Conservation (phyloP, 2,113 vertebrate genomes). For the Colinus virginianus region DNA sequence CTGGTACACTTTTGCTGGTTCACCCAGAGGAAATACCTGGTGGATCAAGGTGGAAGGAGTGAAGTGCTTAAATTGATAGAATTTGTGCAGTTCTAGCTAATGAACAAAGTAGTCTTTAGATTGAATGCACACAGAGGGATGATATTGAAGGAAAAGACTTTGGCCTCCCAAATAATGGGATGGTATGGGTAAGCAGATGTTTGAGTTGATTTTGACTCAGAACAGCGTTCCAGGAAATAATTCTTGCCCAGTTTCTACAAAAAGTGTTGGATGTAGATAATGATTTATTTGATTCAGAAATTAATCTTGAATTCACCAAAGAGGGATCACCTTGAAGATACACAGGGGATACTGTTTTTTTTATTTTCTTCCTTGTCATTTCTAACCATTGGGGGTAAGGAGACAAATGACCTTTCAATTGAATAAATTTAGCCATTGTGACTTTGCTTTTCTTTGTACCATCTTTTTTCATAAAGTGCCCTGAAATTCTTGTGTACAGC, state of each 20-base stretch:
- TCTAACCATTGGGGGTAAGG: not conserved
- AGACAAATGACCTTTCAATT: not conserved
- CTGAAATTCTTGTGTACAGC: not conserved
- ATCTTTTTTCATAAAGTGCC: not conserved
- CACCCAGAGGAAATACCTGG: fast-evolving
- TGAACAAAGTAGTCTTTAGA: not conserved
- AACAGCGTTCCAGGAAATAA: fast-evolving
- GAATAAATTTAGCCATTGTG: not conserved
- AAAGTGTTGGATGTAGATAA: fast-evolving
- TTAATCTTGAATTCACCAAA: not conserved
- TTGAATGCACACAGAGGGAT: not conserved
- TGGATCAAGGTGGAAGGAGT: not conserved
- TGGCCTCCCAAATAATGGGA: not conserved
- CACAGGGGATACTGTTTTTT: not conserved
- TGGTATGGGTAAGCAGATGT: not conserved
- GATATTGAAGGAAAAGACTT: not conserved
- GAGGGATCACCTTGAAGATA: not conserved
- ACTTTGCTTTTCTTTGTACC: not conserved
- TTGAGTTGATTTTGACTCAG: not conserved
- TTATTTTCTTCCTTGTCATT: not conserved
- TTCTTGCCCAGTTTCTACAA: not conserved
- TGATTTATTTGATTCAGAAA: not conserved
- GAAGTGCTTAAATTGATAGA: not conserved
- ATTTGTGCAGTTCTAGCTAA: not conserved
- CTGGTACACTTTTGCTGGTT: not conserved